Percentiles rank a stretch among this genome's conserved stretches.
Evolutionary conservation across 2,797 vertebrate species (phyloP).

Genomic region (Hyperoplus immaculatus): DNA sequence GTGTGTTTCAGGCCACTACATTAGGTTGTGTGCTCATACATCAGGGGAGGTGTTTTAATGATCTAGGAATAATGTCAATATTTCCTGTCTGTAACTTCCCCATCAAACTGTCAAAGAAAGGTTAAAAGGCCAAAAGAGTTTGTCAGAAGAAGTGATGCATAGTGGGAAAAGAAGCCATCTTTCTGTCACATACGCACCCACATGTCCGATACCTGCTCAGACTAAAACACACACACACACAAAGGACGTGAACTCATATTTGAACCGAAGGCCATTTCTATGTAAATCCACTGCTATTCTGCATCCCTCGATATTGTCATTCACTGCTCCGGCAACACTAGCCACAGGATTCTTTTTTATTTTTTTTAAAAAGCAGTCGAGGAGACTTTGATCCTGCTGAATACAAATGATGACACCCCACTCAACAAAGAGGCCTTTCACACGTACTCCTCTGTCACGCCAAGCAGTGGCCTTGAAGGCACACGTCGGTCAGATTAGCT

Average conservation of each 20-base stretch:
- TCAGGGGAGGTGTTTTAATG: background rate
- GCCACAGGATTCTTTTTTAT: conserved; percentile 53
- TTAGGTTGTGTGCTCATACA: background rate
- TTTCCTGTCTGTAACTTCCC: background rate
- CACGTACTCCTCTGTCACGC: conserved; percentile 34
- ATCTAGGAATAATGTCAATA: background rate
- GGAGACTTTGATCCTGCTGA: conserved; percentile 72
- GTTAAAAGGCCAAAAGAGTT: background rate
- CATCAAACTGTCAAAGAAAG: background rate
- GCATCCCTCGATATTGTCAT: conserved; percentile 64
- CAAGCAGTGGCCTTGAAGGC: conserved; percentile 41
- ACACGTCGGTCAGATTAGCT: conserved; percentile 56
- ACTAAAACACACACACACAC: background rate
- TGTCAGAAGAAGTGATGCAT: background rate
- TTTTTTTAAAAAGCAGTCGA: conserved; percentile 29
- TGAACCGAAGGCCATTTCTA: conserved; percentile 59
- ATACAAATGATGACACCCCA: conserved; percentile 69
- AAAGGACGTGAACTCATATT: conserved; percentile 36
- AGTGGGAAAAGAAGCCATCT: conserved; percentile 1
- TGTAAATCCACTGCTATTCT: conserved; percentile 68
- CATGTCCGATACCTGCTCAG: background rate
- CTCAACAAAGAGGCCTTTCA: conserved; percentile 66
- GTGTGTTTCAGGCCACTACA: background rate
- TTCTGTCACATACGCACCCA: too few relatives aligned
- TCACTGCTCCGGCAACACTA: conserved; percentile 46